These are phyloP conservation scores for Cephalotes varians DNA, from an alignment of 2,888 invertebrate species.

Conservation along the genomic window DNA sequence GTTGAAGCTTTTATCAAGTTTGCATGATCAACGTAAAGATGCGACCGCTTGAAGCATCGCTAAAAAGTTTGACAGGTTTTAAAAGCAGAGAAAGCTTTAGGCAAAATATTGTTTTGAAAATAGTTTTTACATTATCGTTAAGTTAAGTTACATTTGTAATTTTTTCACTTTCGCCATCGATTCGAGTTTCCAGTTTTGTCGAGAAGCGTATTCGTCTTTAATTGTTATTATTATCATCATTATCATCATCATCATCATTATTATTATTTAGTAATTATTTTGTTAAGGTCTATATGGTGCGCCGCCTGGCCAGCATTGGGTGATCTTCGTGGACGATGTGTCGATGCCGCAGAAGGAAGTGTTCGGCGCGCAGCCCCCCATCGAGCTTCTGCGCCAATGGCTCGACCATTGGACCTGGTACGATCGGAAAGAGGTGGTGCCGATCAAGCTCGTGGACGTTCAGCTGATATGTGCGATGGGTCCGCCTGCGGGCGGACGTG, in stretches of 20 bases:
- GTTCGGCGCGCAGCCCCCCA: slow-evolving; percentile 97
- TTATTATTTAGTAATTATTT: background rate
- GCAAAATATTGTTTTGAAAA: background rate
- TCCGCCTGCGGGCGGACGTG: slow-evolving; percentile 93
- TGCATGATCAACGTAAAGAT: background rate
- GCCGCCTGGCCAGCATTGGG: slow-evolving; percentile 89
- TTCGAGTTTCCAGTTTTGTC: background rate
- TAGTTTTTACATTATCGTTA: background rate
- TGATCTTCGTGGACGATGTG: slow-evolving; percentile 97
- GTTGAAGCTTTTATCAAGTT: background rate
- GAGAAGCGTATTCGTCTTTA: background rate
- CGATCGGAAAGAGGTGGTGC: slow-evolving; percentile 92
- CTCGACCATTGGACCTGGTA: slow-evolving; percentile 97
- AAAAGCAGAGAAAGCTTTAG: background rate
- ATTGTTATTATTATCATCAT: background rate
- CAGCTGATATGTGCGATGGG: slow-evolving; percentile 96
- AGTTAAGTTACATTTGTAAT: background rate
- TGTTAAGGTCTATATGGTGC: slow-evolving; percentile 77
- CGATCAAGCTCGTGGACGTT: slow-evolving; percentile 93
- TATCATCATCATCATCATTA: background rate
- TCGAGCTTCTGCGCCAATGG: slow-evolving; percentile 96
- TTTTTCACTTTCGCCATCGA: background rate
- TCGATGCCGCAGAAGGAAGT: slow-evolving; percentile 96
- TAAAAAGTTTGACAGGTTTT: background rate
- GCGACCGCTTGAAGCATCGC: background rate